These are phyloP conservation scores for Oophaga sylvatica DNA, from an alignment of 2,797 vertebrate genomes.

Conservation along the genomic window DNA sequence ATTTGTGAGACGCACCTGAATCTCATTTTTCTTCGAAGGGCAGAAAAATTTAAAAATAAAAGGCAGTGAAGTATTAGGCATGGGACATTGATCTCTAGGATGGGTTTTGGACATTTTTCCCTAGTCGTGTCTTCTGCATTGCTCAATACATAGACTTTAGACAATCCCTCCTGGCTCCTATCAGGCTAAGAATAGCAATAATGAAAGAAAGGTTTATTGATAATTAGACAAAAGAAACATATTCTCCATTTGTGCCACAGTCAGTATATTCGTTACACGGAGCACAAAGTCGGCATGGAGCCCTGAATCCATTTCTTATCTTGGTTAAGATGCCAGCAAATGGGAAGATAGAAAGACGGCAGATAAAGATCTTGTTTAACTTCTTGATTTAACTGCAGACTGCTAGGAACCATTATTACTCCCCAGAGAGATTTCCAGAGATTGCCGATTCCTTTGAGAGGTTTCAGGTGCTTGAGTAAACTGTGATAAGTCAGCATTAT, in stretches of 20 bases:
- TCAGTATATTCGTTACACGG: not conserved
- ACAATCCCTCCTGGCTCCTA: not conserved
- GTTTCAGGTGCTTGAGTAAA: constrained; percentile 46
- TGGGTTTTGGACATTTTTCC: not conserved
- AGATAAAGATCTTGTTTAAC: constrained; percentile 48
- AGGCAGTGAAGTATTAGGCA: not conserved
- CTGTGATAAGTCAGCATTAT: constrained; percentile 22
- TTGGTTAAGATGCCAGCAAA: constrained; percentile 21
- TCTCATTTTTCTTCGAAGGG: no score
- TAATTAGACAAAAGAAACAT: not conserved
- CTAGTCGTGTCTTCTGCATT: not conserved
- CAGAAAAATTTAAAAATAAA: not conserved
- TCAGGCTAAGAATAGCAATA: not conserved
- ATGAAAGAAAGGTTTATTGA: constrained; percentile 1
- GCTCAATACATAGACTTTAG: not conserved
- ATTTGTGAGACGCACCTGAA: no score
- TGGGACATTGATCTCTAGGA: not conserved
- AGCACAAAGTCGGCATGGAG: not conserved
- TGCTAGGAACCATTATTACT: constrained; percentile 33
- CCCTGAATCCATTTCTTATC: constrained; percentile 36
- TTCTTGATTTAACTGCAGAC: constrained; percentile 32
- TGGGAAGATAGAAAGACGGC: constrained; percentile 19
- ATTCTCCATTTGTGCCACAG: not conserved
- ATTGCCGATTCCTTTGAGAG: constrained; percentile 34
- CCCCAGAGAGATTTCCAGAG: constrained; percentile 27